Evolutionary conservation across 1,140 invertebrate species (phyloP).

Genomic region (Belonocnema kinseyi): DNA sequence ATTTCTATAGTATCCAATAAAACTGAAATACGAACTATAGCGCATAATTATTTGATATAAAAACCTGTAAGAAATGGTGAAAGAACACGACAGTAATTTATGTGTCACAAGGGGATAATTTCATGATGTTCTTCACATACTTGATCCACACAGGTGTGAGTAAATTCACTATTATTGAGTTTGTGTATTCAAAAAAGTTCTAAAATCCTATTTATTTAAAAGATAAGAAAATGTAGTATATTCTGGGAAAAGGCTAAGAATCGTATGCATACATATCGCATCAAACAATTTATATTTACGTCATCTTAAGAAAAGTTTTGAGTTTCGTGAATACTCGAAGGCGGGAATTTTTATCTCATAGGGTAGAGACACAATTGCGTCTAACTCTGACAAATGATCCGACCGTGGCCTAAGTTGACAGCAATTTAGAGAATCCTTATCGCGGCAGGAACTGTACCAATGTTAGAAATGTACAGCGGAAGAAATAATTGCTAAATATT

Average conservation of each 20-base stretch:
- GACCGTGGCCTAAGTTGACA: constrained; percentile 73
- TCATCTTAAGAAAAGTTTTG: not conserved
- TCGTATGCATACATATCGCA: no score
- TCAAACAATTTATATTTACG: no score
- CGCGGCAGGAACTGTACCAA: constrained; percentile 37
- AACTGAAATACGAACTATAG: no score
- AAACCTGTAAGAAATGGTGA: not conserved
- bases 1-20: no score
- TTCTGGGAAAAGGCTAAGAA: no score
- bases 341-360: not conserved
- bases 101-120: not conserved
- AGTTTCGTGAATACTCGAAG: not conserved
- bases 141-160: not conserved
- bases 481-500: constrained; percentile 15
- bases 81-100: not conserved
- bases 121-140: not conserved
- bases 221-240: no score
- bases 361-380: constrained; percentile 58
- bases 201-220: not conserved
- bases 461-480: constrained; percentile 32
- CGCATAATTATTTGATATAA: not conserved
- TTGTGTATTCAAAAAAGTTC: no score
- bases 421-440: constrained; percentile 67
- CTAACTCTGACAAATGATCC: constrained; percentile 71
- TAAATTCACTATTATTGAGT: no score